Base-by-base conservation (phyloP, 2,797 vertebrate species). In the Eleutherodactylus coqui region DNA sequence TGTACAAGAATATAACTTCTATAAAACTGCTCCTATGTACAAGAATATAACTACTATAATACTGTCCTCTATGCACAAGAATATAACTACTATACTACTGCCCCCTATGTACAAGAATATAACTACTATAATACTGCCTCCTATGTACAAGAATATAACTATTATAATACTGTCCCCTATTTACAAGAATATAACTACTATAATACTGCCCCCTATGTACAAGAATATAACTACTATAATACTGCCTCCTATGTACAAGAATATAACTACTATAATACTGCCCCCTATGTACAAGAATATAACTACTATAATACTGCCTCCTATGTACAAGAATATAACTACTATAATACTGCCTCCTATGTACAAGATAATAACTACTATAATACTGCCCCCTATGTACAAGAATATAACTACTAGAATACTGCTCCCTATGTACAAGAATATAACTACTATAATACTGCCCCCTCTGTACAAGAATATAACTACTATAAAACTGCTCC, bases 401-500 rank as follows among this genome's bases (percentile, higher is more conserved):
- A 67, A 67, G 62, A 67, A 36, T 67, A 67, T 67, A 64, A 67
- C 62, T 67, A 36, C 62, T 36, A 67, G 34, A 67, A 67, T 67
- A 67, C 62, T 34, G 27, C 27, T n/a, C 5, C 58, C 58, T 62
- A 62, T 62, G 13, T 62, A 62, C 58, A 62, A 58, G 53, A 58
- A 58, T 58, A 58, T 58, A 58, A 58, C 21, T 58, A 58, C 62
- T 67, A 67, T 67, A 67, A 67, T 67, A 67, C 62, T 67, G 32
- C 32, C 2, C 7, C 6, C 53, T 51, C 24, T 55, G 9, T 24
- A 55, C 19, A 55, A 55, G 53, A 55, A 55, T 55, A 55, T 55
- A 55, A 55, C 53, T 55, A 8, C 53, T 55, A 55, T 55, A 55
- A 55, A n/a, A n/a, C n/a, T n/a, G n/a, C n/a, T n/a, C n/a, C n/a